Evolutionary conservation across 2,888 invertebrate genomes (phyloP).

Genomic region (Cheilosia grossa): DNA sequence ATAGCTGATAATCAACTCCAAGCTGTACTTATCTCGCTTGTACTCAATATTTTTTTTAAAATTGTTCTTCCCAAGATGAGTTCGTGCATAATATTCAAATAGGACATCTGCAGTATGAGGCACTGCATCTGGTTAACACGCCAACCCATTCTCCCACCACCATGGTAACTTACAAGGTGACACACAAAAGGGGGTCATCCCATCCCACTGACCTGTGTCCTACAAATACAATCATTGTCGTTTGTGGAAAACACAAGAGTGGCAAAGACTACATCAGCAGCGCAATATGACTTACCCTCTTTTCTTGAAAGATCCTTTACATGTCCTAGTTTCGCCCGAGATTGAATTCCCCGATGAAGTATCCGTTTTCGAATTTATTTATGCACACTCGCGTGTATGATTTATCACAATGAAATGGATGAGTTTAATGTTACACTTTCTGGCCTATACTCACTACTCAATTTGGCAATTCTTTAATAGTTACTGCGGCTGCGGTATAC

Average conservation of each 20-base stretch:
- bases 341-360: conserved; percentile 62
- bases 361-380: conserved; percentile 70
- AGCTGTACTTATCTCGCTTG: neutral
- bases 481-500: neutral
- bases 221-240: conserved; percentile 30
- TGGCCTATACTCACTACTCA: neutral
- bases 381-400: conserved; percentile 31
- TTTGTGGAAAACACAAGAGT: conserved; percentile 19
- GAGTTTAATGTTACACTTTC: conserved; percentile 14
- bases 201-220: conserved; percentile 38
- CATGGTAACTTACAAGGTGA: conserved; percentile 5
- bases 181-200: conserved; percentile 26
- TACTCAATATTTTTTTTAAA: neutral
- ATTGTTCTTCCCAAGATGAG: conserved; percentile 15
- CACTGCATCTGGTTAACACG: conserved; percentile 11
- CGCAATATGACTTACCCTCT: conserved; percentile 64
- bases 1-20: conserved; percentile 20
- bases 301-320: conserved; percentile 74
- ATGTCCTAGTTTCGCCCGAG: conserved; percentile 72
- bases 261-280: neutral
- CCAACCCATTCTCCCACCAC: neutral
- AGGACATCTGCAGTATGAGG: conserved; percentile 16
- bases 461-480: conserved; percentile 10
- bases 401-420: conserved; percentile 13
- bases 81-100: conserved; percentile 27